phyloP scores from a whole-genome alignment of 1,140 invertebrate species.

The Chironomus striatipennis region DNA sequence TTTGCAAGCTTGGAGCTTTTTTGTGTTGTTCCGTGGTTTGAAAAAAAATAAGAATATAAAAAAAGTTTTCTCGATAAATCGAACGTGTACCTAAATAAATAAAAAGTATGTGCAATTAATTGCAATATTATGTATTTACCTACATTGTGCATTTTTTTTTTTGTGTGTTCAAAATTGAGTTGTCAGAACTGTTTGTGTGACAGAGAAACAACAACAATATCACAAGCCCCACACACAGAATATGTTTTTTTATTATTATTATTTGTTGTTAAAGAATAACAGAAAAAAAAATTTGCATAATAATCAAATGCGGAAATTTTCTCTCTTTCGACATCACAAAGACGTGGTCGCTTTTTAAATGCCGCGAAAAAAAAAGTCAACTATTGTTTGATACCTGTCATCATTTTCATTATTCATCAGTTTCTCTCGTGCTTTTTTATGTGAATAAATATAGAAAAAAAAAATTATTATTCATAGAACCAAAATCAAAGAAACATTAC shows the following conservation, averaged over 20 bases:
- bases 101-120: not conserved
- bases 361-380: not conserved
- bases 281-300: not conserved
- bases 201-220: not conserved
- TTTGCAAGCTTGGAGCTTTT: slow-evolving; percentile 23
- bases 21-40: slow-evolving; percentile 9
- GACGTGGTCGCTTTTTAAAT: not conserved
- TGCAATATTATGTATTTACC: no score
- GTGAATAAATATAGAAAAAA: not conserved
- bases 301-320: slow-evolving; percentile 13
- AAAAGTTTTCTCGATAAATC: slow-evolving; percentile 4
- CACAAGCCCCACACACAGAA: not conserved
- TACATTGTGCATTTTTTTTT: no score
- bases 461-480: not conserved
- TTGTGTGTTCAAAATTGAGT: not conserved
- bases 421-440: not conserved
- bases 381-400: not conserved
- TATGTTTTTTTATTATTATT: not conserved
- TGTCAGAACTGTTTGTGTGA: not conserved
- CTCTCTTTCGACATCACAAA: not conserved
- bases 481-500: not conserved
- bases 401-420: slow-evolving; percentile 9
- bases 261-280: not conserved
- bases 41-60: not conserved
- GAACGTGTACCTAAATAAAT: not conserved